Percentiles rank a stretch among this genome's conserved stretches.
Conservation (phyloP, 2,888 invertebrate genomes). For the Argynnis bischoffii region DNA sequence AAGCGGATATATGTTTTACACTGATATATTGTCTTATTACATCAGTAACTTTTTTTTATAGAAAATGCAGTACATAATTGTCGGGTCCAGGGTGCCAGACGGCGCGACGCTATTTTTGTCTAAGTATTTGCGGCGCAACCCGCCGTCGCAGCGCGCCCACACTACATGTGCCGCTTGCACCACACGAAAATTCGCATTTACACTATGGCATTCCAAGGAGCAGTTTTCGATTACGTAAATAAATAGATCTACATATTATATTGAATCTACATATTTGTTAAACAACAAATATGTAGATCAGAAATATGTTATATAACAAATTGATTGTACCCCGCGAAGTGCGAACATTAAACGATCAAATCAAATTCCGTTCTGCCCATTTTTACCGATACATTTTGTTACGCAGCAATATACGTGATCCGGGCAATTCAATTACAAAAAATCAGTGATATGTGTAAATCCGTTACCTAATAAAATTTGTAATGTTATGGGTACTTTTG, state of each 20-base stretch:
- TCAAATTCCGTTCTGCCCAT: slow-evolving; percentile 27
- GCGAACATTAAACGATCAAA: neutral
- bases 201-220: slow-evolving; percentile 30
- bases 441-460: slow-evolving; percentile 37
- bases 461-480: slow-evolving; percentile 38
- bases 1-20: no score
- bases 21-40: neutral
- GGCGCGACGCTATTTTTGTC: slow-evolving; percentile 72
- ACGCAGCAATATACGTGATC: slow-evolving; percentile 35
- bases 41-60: neutral
- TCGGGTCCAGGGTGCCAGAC: slow-evolving; percentile 67
- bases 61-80: slow-evolving; percentile 4
- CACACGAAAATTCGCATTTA: slow-evolving; percentile 40
- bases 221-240: neutral
- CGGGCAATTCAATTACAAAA: slow-evolving; percentile 38
- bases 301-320: slow-evolving; percentile 1
- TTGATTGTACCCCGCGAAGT: neutral
- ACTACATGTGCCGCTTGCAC: slow-evolving; percentile 61
- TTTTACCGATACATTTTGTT: slow-evolving; percentile 34
- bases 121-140: slow-evolving; percentile 67
- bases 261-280: neutral
- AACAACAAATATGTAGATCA: no score
- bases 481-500: slow-evolving; percentile 38
- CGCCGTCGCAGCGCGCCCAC: slow-evolving; percentile 51
- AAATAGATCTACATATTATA: neutral